Evolutionary conservation across 2,113 vertebrate genomes (phyloP).

Genomic region (Pollachius pollachius): DNA sequence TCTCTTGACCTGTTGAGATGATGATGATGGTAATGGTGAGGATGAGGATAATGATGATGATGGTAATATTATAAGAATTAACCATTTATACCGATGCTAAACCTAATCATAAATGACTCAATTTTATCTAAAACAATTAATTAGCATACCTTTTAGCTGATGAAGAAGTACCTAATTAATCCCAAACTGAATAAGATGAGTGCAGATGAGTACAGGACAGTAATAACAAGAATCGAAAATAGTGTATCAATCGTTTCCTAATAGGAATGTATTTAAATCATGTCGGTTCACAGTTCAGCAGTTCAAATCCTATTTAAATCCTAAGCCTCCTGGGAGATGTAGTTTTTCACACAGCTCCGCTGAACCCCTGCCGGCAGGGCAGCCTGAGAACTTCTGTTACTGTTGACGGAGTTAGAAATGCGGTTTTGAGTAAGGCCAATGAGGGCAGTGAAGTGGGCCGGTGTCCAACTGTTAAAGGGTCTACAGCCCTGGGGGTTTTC

Average conservation of each 20-base stretch:
- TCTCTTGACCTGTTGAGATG: conserved; percentile 84
- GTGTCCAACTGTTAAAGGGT: conserved; percentile 31
- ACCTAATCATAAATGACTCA: no score
- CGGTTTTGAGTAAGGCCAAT: conserved; percentile 3
- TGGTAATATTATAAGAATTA: no score
- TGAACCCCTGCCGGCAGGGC: conserved; percentile 41
- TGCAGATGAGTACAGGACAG: background rate
- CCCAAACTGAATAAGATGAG: no score
- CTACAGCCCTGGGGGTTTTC: conserved; percentile 21
- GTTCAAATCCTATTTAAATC: conserved; percentile 54
- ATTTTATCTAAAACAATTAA: no score
- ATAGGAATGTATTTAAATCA: no score
- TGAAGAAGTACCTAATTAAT: no score
- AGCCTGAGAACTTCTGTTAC: conserved; percentile 41
- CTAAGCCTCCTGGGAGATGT: conserved; percentile 51
- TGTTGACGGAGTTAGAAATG: conserved; percentile 45
- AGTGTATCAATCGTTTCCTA: no score
- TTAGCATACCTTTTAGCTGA: no score
- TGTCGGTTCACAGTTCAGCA: conserved; percentile 15
- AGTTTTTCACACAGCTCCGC: conserved; percentile 65
- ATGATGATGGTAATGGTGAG: background rate
- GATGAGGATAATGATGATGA: background rate
- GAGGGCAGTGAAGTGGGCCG: conserved; percentile 16
- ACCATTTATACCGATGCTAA: no score
- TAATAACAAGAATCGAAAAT: background rate